Base-by-base conservation (phyloP, 2,888 invertebrate species). In the Cryptocheilus praepositus region DNA sequence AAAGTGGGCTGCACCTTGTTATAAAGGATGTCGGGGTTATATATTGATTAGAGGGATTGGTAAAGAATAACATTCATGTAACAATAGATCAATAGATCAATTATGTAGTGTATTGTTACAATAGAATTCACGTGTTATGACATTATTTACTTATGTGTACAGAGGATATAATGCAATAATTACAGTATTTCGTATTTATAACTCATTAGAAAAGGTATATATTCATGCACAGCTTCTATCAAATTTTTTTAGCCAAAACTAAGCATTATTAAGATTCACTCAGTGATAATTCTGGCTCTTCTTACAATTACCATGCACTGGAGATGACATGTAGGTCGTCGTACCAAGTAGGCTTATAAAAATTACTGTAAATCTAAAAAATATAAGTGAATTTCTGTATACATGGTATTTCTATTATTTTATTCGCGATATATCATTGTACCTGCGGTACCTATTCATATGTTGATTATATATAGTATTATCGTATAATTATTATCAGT, bases 321-420 rank as follows among this genome's bases (percentile, higher is more conserved):
- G 81, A 80, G 76, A 81, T 82, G 85, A 85, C 84, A 81, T 74
- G 74, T 83, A 86, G 81, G 84, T 85, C 83, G 83, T 83, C 81
- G 79, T 85, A 85, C 79, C 85, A 82, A 81, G 78, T 86, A 86
- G 83, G 83, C 83, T 84, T 86, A 85, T 87, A 86, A 87, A 87
- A 87, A 86, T 86, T 85, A 83, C 83, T 85, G 85, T 83, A 86
- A 86, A 84, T 86, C 87, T 87, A 87, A 85, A 87, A 87, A 87
- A 86, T 86, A 87, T 85, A 87, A 87, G 81, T 87, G 81, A 85
- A 85, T 85, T 84, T 84, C 68, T 80, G 74, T 75, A 76, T 81
- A 83, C 76, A 80, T 80, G 71, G 80, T 82, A 77, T 64, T 72
- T 59, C 81, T 77, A 76, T 76, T 69, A 74, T 75, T 79, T 72